Evolutionary conservation across 2,797 vertebrate species (phyloP), one percentile per base, ranked within the genome.

Genomic region (Notolepis coatsorum): DNA sequence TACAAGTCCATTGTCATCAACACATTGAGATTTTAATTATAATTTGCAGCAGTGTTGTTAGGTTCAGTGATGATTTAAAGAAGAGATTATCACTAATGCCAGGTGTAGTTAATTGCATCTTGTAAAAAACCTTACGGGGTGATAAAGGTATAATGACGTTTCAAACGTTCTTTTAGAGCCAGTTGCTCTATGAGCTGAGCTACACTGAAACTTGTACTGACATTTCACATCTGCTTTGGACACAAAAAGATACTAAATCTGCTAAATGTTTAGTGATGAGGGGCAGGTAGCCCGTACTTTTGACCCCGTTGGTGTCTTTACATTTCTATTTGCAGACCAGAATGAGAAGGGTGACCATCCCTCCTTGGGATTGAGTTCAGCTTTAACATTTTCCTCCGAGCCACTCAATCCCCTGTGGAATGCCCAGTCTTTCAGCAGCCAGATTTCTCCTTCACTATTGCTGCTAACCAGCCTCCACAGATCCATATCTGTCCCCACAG

Each of bases 381-480:
- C 50, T 42, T 24, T 7, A 2, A 46, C 56, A 58, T 83, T 88
- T 90, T 84, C 68, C 57, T 57, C 53, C 69, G 53, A 48, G 61
- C 65, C 53, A 17, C 73, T 74, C 88, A 91, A 92, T 91, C 89
- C 82, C 74, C 51, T 41, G 8, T 79, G 86, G 91, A 91, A 92
- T 91, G 82, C 61, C 42, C 18, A 18, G 59, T 84, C 88, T 87
- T 81, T 90, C 81, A 88, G 69, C 84, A 60, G 70, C 68, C 53
- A 70, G 71, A 61, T 81, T 71, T 85, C 43, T 50, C 57, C 41
- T 54, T 57, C 71, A 63, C 78, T 63, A 25, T 45, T 27, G 62
- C 24, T 31, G n/a, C 73, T 37, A 18, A 61, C 62, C 25, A 71
- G 65, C 57, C 69, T 64, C 58, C 61, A 53, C 67, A 88, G 88